Evolutionary conservation across 23 tunicate species (phyloP), one percentile per base, ranked within the genome.

Genomic region (Halocynthia aurantium): DNA sequence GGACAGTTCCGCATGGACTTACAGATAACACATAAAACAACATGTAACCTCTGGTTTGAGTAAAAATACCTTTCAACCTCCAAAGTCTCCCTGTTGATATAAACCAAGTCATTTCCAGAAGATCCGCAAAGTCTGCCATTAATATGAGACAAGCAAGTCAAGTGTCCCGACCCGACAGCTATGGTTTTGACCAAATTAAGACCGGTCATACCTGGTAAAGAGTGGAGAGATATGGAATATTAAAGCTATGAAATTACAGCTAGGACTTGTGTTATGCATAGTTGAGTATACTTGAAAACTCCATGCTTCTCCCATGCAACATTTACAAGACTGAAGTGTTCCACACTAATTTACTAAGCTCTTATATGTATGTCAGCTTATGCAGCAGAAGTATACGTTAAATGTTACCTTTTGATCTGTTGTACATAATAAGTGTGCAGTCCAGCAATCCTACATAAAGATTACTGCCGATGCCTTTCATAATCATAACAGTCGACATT

Each of bases 401-500:
- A 1, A 58, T n/a, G 8, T 74, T 74, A 92, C 98, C 98, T 75
- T 55, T 57, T 18, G 79, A 56, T 71, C 92, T 66, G 21, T 55
- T 82, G 69, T 92, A 92, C 87, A 92, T 82, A 7, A 82, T 77
- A 11, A 92, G 81, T 5, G 82, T 82, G 61, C 90, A 92, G 51
- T 92, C 98, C 54, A 92, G 58, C 58, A 92, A 75, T 53, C 98
- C 92, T 65, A 92, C 98, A 75, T 80, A 92, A 63, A 92, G 82
- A 52, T 69, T 68, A 53, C 79, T 78, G 20, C 54, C 66, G 56
- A 87, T 72, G 5, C 88, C 85, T 79, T 92, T 86, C 88, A 92
- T 79, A 8, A 92, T 75, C 98, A 92, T 92, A 31, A 92, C 98
- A 9, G 98, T 78, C 13, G 98, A 92, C 98, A 83, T 81, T 53